Evolutionary conservation across 92 coral and sea anemone genomes (phyloP).

Genomic region (Scolanthus callimorphus): DNA sequence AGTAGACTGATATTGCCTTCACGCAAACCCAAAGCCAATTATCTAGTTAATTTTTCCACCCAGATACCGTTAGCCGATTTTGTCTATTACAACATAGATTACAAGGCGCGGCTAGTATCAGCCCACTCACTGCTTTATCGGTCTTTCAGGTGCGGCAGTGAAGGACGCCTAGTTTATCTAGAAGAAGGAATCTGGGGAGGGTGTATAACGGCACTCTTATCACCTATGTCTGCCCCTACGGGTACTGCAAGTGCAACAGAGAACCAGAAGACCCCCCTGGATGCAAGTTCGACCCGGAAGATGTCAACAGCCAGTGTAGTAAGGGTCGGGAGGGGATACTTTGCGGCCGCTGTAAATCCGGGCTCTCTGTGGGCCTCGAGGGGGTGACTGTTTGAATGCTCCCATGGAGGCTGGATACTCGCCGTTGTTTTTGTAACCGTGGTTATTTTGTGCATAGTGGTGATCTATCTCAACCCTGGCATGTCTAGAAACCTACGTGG

Average conservation of each 20-base stretch:
- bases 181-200: slow-evolving; percentile 92
- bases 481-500: slow-evolving; percentile 91
- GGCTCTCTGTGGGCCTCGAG: slow-evolving; percentile 69
- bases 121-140: too few species aligned
- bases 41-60: too few species aligned
- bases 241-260: slow-evolving; percentile 66
- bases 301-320: slow-evolving; percentile 62
- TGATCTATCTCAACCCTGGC: slow-evolving; percentile 83
- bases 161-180: slow-evolving; percentile 52
- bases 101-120: too few species aligned
- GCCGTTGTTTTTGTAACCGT: slow-evolving; percentile 56
- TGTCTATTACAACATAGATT: too few species aligned
- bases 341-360: slow-evolving; percentile 77
- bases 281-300: slow-evolving; percentile 55
- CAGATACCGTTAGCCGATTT: too few species aligned
- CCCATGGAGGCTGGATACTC: slow-evolving; percentile 50
- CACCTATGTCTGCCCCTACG: slow-evolving; percentile 75
- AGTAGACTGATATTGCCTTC: not conserved
- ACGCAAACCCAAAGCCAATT: too few species aligned
- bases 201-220: slow-evolving; percentile 54
- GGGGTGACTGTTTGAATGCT: too few species aligned
- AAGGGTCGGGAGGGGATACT: slow-evolving; percentile 65
- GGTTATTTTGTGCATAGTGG: slow-evolving; percentile 45
- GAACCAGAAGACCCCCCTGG: slow-evolving; percentile 45
- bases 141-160: not conserved